Evolutionary conservation across 2,888 invertebrate genomes (phyloP), one percentile per base, ranked within the genome.

Genomic region (Cephus rjabovi): DNA sequence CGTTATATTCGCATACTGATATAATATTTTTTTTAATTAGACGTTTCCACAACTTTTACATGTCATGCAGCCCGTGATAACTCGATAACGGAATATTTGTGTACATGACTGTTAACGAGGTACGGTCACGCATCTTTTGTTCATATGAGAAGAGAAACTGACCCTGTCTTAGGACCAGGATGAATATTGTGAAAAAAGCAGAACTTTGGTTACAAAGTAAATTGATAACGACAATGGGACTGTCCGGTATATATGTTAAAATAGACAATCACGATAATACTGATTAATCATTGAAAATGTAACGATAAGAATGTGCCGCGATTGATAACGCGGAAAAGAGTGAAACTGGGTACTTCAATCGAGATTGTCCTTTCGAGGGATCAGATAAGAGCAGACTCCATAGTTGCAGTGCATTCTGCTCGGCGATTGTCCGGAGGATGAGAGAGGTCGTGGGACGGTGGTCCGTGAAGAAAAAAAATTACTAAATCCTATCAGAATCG

Each of bases 401-500:
- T 56, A 56, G 56, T 23, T 23, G 56, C 56, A 56, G 56, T 23
- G 56, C 23, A 56, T 56, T 56, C 56, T 23, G 2, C 23, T 56
- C 23, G 23, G 56, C 56, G 56, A 56, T 56, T 9, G 23, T 56
- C 56, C 56, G 23, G 23, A 56, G 56, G 6, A 56, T 23, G 56
- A 56, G 23, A 56, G 6, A 56, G 56, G 11, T 35, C 31, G 34
- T 35, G 34, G 79, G 11, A 73, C 70, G 68, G 75, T 73, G 34
- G 73, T 71, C 56, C 71, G 76, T 80, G 12, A 73, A 11, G 68
- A 76, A 78, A 80, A 84, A 86, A 87, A 88, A 88, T 85, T 83
- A 85, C 84, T 83, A 84, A 89, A 89, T 86, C 86, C 84, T 83
- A 85, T 87, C 86, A 81, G 86, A 87, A 84, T 87, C 86, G 83